Base-by-base conservation (phyloP, 2,888 invertebrate species). In the Sturmia bella region DNA sequence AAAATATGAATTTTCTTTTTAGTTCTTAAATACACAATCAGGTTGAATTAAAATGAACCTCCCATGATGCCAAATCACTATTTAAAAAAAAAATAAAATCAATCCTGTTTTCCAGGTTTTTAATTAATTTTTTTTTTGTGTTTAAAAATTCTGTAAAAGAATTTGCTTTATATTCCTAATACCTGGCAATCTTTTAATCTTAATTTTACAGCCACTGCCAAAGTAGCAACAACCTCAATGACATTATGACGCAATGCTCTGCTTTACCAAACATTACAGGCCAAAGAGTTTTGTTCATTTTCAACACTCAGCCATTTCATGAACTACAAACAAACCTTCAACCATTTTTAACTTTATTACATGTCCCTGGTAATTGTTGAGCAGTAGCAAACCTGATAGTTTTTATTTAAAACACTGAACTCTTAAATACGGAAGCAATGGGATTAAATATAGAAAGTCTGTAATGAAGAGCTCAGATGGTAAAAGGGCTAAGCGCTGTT, bases 301-400 rank as follows among this genome's bases (percentile, higher is more conserved):
- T 27, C 54, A 72, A 41, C 17, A 39, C 66, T 59, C 54, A 43
- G 61, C 70, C 24, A 72, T 66, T 66, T 64, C 59, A 61, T 37
- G 68, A 76, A 63, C 61, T 68, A 50, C 72, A 76, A 76, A 75
- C 80, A 72, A 76, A 61, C 61, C 59, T 68, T 76, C 76, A 56
- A 70, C 17, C 39, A 43, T 48, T 57, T 77, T 70, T 32, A 59
- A 59, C 66, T 59, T 50, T 50, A 27, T 52, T 19, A 2, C 21
- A 43, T 39, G 39, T 68, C 19, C 13, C 17, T 21, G 13, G 2
- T 6, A 37, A 39, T 48, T 54, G 43, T 59, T 4, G 50, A 27
- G 12, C 27, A 9, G 5, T 32, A 9, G 32, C 7, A 32, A 32
- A 21, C 24, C 41, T 37, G 15, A 37, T 1, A 3, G 32, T 50